Percentiles rank a stretch among this genome's conserved stretches.
Conservation (phyloP, 2,888 invertebrate genomes). For the Cosmorhoe ocellata region DNA sequence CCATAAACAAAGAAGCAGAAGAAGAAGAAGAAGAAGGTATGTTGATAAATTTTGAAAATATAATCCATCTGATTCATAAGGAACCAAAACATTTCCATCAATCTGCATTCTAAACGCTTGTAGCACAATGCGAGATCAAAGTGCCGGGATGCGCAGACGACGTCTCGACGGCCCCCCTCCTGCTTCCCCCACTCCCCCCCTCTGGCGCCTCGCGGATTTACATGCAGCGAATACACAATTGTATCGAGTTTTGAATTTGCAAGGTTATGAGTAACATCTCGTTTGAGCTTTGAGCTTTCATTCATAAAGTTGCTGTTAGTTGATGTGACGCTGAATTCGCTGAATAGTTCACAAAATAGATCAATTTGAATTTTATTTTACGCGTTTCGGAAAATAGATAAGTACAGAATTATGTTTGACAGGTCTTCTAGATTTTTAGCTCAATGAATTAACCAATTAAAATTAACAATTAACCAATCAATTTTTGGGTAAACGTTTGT, state of each 20-base stretch:
- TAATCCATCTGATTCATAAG: background rate
- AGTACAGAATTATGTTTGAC: too few relatives aligned
- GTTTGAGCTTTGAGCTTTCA: conserved; percentile 7
- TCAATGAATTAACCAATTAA: too few relatives aligned
- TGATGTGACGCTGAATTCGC: background rate
- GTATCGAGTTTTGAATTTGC: conserved; percentile 7
- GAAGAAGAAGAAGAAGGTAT: too few relatives aligned
- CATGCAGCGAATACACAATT: background rate
- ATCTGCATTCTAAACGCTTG: conserved; percentile 21
- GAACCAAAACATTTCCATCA: conserved; percentile 21
- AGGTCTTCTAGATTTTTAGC: too few relatives aligned
- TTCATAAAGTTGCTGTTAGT: conserved; percentile 7
- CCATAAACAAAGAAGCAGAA: too few relatives aligned
- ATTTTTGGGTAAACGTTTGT: too few relatives aligned
- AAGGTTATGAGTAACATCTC: conserved; percentile 14
- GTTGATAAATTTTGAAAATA: background rate
- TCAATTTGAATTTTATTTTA: too few relatives aligned
- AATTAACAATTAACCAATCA: too few relatives aligned
- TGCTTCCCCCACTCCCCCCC: conserved; percentile 12
- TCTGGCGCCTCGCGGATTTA: conserved; percentile 36
- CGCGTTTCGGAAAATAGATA: too few relatives aligned
- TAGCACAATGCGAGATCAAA: conserved; percentile 56
- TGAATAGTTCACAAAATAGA: background rate
- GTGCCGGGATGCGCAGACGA: conserved; percentile 78
- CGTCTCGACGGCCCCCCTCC: conserved; percentile 57